Evolutionary conservation across 2,888 invertebrate genomes (phyloP), one percentile per base, ranked within the genome.

Genomic region (Tetragnatha montana): DNA sequence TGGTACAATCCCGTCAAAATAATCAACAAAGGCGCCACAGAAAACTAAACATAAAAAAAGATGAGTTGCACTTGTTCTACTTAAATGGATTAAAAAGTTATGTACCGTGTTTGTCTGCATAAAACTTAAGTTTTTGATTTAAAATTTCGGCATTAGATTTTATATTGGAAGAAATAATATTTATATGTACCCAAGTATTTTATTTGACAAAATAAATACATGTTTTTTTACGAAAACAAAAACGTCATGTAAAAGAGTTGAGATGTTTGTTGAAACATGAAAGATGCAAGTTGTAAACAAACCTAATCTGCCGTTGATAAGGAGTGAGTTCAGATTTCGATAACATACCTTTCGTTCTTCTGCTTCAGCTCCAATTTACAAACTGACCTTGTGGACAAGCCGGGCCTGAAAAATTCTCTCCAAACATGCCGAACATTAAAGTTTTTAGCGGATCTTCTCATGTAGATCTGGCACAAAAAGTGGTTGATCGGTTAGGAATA

Each of bases 361-460:
- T 51, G 8, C 71, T 17, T 35, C 74, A 35, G 4, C 35, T 35
- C 4, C 35, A 68, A 69, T 70, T 73, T 78, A 81, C 47, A 47
- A 47, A 75, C 73, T 81, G 81, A 81, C 85, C 89, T 85, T 89
- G 85, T 35, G 12, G 35, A 12, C 22, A 35, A 35, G 60, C 81
- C 89, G 89, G 89, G 81, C 76, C 21, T 21, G 51, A 78, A 17
- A 71, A 89, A 71, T 69, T 74, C 35, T 73, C 12, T 75, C 70
- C 69, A 21, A 96, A 96, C 95, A 99, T 99, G 99, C 99, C 99
- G 93, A 99, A 99, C 95, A 99, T 99, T 94, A 99, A 99, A 95
- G 97, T 99, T 93, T 99, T 99, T 95, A 98, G 98, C 94, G 99
- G 99, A 92, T 98, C 98, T 92, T 99, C 99, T 92, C 99, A 99